Percentiles rank a stretch among this genome's conserved stretches.
Evolutionary conservation across 2,888 invertebrate genomes (phyloP).

Genomic region (Sarcophaga carnaria): DNA sequence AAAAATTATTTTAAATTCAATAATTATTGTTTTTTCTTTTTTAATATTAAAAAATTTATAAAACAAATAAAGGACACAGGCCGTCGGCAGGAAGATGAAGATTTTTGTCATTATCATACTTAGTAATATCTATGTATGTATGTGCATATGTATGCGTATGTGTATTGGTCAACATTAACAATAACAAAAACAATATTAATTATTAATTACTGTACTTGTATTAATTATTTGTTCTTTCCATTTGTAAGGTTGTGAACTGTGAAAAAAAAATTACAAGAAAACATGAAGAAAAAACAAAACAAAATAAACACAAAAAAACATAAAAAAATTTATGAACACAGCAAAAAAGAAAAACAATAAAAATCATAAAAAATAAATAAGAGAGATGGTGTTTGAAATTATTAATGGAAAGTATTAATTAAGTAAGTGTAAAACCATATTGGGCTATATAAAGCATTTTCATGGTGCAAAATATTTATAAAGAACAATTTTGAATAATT

Average conservation of each 20-base stretch:
- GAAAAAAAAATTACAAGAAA: constrained; percentile 80
- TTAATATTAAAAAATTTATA: too few species aligned
- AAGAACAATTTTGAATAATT: too few species aligned
- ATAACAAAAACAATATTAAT: constrained; percentile 49
- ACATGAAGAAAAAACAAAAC: constrained; percentile 71
- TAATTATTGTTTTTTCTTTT: constrained; percentile 14
- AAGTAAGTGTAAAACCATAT: too few species aligned
- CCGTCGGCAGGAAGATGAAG: not conserved
- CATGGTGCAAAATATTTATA: too few species aligned
- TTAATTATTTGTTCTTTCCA: constrained; percentile 76
- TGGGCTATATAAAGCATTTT: too few species aligned
- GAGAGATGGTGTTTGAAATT: not conserved
- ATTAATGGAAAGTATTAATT: too few species aligned
- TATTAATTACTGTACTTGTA: not conserved
- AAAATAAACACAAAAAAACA: constrained; percentile 74
- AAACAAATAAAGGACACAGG: not conserved
- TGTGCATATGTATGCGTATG: too few species aligned
- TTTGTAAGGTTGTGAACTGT: constrained; percentile 82
- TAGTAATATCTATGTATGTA: too few species aligned
- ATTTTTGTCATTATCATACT: too few species aligned
- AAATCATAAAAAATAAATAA: not conserved
- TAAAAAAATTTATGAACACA: constrained; percentile 72
- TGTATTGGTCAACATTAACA: constrained; percentile 52
- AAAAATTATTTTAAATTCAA: constrained; percentile 20
- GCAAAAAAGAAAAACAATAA: constrained; percentile 51